Conservation (phyloP, 1,140 invertebrate species). For the Drosophila hydei region DNA sequence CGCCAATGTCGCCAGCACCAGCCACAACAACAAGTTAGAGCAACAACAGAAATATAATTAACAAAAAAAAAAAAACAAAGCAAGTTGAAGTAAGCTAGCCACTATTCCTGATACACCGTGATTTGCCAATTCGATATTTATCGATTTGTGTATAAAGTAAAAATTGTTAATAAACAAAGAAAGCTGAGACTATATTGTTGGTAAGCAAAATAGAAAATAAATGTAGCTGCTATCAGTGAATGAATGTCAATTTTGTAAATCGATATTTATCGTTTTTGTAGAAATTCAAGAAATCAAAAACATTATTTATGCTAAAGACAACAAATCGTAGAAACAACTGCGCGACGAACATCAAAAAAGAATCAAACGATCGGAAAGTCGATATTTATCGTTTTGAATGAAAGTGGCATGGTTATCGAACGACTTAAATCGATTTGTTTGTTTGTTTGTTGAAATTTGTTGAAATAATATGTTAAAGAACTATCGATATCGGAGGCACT, state of each 20-base stretch:
- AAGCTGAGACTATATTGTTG: no score
- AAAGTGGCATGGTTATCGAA: neutral
- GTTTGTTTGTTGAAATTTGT: no score
- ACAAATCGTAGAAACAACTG: no score
- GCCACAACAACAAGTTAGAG: constrained; percentile 20
- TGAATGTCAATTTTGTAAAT: neutral
- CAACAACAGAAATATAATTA: neutral
- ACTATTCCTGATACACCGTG: neutral
- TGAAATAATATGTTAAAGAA: no score
- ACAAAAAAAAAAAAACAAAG: neutral
- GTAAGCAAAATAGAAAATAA: no score
- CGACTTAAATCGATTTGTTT: no score
- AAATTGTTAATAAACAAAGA: neutral
- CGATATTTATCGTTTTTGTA: neutral
- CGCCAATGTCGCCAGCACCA: constrained; percentile 26
- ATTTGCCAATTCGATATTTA: neutral
- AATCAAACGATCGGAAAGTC: neutral
- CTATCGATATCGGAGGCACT: no score
- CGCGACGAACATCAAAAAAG: no score
- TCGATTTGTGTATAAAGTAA: neutral
- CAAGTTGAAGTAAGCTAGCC: neutral
- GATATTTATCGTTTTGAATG: neutral
- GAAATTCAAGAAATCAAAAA: no score
- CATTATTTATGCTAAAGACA: no score
- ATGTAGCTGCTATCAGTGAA: no score